These are phyloP conservation scores for Psittacara wagleri DNA, from an alignment of 2,113 vertebrate genomes.

Conservation along the genomic window DNA sequence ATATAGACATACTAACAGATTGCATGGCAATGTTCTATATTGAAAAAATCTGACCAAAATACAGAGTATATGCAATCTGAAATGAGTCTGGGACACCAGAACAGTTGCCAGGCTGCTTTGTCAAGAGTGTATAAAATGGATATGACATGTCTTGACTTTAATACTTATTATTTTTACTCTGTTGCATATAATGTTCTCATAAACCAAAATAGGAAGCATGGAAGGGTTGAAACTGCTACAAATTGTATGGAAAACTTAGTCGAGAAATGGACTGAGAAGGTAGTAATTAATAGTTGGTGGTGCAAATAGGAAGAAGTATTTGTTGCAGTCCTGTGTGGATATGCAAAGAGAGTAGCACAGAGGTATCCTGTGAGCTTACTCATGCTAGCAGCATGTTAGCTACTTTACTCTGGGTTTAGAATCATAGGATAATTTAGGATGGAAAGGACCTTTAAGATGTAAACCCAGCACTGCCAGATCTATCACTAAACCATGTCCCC, in stretches of 20 bases:
- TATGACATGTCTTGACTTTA: not conserved
- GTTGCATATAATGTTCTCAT: not conserved
- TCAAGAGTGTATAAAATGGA: not conserved
- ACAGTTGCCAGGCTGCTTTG: not conserved
- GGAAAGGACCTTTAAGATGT: not conserved
- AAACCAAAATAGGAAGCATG: not conserved
- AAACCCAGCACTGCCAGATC: not conserved
- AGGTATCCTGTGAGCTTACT: not conserved
- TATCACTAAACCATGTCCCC: not conserved
- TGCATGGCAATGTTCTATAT: not conserved
- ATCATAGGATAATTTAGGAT: not conserved
- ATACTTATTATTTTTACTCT: not conserved
- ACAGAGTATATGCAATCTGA: not conserved
- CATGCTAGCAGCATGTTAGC: rapidly evolving
- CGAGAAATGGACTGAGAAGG: not conserved
- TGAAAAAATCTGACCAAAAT: not conserved
- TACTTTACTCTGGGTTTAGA: not conserved
- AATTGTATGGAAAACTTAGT: not conserved
- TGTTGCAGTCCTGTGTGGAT: not conserved
- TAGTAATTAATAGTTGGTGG: not conserved
- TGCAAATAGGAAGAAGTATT: not conserved
- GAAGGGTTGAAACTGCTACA: not conserved
- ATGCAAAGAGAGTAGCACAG: not conserved
- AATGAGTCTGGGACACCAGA: not conserved
- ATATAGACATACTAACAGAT: not conserved